A percentile compares a stretch with the other conserved stretches of the same genome.
phyloP scores from a whole-genome alignment of 2,797 vertebrate species.

The Myotis vivesi region DNA sequence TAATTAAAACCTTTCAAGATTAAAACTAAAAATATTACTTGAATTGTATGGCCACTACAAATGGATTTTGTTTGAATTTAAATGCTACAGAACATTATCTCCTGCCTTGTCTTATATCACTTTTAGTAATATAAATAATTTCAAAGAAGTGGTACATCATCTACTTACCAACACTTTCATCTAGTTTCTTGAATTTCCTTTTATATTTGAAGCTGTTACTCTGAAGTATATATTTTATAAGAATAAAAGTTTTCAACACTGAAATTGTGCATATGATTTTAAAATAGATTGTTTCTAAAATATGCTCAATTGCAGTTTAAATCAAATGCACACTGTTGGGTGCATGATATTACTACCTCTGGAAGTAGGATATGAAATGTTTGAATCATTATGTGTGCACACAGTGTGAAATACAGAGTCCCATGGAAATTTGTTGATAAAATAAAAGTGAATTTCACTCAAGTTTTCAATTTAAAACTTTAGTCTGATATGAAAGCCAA shows the following conservation, averaged over 20 bases:
- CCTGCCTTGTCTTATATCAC: neutral
- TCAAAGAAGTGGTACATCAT: neutral
- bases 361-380: neutral
- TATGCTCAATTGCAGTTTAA: neutral
- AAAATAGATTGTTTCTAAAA: constrained; percentile 29
- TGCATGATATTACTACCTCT: neutral
- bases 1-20: neutral
- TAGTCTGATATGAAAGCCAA: neutral
- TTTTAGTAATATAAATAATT: neutral
- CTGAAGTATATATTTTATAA: neutral
- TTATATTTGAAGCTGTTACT: neutral
- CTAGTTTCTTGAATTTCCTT: neutral
- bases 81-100: neutral
- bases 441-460: constrained; percentile 2
- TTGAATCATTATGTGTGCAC: neutral
- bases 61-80: neutral
- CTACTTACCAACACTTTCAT: neutral
- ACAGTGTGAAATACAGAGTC: neutral
- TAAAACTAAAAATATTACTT: neutral
- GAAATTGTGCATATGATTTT: neutral
- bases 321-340: neutral
- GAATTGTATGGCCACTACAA: neutral
- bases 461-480: constrained; percentile 26
- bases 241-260: constrained; percentile 6
- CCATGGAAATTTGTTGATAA: neutral